Percentiles rank a stretch among this genome's conserved stretches.
These are phyloP conservation scores for Drosophila cracens DNA, from an alignment of 2,888 invertebrate genomes.

Conservation along the genomic window DNA sequence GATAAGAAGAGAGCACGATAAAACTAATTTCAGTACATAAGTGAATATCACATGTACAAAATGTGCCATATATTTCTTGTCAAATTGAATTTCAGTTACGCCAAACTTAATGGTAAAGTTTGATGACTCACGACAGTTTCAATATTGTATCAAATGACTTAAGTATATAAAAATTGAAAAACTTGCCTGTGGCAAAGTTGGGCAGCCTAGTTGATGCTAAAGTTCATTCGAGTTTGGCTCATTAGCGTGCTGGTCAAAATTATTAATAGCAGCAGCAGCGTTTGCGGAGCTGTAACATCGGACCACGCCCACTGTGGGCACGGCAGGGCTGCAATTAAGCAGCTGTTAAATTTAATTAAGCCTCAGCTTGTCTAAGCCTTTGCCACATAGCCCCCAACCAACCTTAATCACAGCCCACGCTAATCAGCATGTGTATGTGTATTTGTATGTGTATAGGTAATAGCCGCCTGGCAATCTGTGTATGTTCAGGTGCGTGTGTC, in stretches of 20 bases:
- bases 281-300: slow-evolving; percentile 10
- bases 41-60: neutral
- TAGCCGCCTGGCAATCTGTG: slow-evolving; percentile 46
- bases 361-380: slow-evolving; percentile 67
- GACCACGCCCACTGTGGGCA: slow-evolving; percentile 30
- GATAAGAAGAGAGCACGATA: neutral
- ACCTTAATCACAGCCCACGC: slow-evolving; percentile 56
- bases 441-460: slow-evolving; percentile 19
- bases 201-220: slow-evolving; percentile 47
- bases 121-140: slow-evolving; percentile 22
- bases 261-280: slow-evolving; percentile 63
- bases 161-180: slow-evolving; percentile 71
- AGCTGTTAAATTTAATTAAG: slow-evolving; percentile 81
- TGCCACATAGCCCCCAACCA: slow-evolving; percentile 43
- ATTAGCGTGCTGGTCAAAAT: slow-evolving; percentile 80
- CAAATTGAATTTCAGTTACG: slow-evolving; percentile 37
- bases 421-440: slow-evolving; percentile 66
- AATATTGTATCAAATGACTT: slow-evolving; percentile 21
- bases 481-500: slow-evolving; percentile 16
- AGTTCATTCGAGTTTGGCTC: slow-evolving; percentile 71
- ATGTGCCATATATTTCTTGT: neutral
- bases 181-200: slow-evolving; percentile 59
- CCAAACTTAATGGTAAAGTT: slow-evolving; percentile 32
- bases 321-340: slow-evolving; percentile 67
- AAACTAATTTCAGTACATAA: neutral